These are phyloP conservation scores for Hirundichthys speculiger DNA, from an alignment of 2,113 vertebrate genomes.

Conservation along the genomic window DNA sequence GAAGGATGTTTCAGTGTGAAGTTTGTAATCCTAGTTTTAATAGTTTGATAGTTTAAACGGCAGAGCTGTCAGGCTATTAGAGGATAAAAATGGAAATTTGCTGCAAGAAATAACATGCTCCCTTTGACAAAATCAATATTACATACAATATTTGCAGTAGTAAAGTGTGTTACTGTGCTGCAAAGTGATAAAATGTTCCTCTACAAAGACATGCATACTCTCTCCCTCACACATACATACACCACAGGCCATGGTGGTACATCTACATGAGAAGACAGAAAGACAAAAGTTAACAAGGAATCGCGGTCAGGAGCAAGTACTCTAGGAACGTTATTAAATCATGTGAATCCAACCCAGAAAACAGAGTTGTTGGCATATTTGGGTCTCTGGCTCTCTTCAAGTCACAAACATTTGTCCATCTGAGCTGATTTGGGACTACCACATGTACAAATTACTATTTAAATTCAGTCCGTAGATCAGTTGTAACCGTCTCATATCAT, in stretches of 20 bases:
- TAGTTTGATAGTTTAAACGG: background rate
- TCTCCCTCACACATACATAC: background rate
- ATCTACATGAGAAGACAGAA: constrained; percentile 25
- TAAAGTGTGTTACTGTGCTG: constrained; percentile 37
- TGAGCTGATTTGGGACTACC: background rate
- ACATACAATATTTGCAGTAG: constrained; percentile 39
- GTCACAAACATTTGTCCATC: background rate
- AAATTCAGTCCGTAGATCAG: constrained; percentile 22
- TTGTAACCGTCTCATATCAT: constrained; percentile 19
- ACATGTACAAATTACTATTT: no score
- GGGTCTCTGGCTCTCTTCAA: constrained; percentile 10
- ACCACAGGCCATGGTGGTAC: constrained; percentile 24
- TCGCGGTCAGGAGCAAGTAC: constrained; percentile 33
- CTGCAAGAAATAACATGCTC: constrained; percentile 31
- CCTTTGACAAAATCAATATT: constrained; percentile 31
- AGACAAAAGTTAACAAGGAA: constrained; percentile 24
- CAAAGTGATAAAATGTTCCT: constrained; percentile 10
- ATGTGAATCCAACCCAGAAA: constrained; percentile 1
- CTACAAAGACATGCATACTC: background rate
- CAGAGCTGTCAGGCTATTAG: background rate
- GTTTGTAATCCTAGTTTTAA: constrained; percentile 20
- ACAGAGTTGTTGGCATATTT: constrained; percentile 25
- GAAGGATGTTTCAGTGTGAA: no score
- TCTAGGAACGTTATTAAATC: constrained; percentile 16
- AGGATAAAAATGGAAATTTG: constrained; percentile 23